Evolutionary conservation across 2,888 invertebrate genomes (phyloP).

Genomic region (Reticulitermes lucifugus): DNA sequence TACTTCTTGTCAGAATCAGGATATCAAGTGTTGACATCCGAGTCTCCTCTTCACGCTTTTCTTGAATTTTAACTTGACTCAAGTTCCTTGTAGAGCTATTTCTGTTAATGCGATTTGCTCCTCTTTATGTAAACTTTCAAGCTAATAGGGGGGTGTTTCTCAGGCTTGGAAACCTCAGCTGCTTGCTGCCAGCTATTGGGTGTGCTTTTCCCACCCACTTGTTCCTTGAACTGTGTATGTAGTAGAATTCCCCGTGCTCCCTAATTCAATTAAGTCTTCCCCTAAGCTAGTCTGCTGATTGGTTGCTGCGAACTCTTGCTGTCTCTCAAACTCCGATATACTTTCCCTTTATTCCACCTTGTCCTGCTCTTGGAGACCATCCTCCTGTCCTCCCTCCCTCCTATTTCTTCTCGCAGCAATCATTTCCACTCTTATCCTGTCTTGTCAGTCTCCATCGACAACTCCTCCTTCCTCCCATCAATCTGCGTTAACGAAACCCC

Average conservation of each 20-base stretch:
- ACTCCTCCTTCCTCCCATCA: neutral
- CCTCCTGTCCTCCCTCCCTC: neutral
- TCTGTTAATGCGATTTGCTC: neutral
- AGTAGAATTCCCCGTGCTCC: neutral
- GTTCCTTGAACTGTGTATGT: conserved; percentile 3
- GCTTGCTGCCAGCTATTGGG: conserved; percentile 14
- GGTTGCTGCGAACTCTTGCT: neutral
- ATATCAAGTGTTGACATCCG: neutral
- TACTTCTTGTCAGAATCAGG: no score
- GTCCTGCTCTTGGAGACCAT: neutral
- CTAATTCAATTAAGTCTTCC: conserved; percentile 25
- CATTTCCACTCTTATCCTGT: neutral
- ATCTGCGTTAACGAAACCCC: neutral
- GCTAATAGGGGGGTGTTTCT: neutral
- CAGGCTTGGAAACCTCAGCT: conserved; percentile 11
- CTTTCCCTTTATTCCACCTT: neutral
- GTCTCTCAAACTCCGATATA: conserved; percentile 17
- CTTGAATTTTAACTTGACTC: neutral
- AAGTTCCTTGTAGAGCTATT: conserved; percentile 10
- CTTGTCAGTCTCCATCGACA: conserved; percentile 14
- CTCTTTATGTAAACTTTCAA: neutral
- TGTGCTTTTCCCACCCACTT: neutral
- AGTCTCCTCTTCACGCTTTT: neutral
- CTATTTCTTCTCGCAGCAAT: neutral
- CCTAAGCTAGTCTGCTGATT: neutral